Evolutionary conservation across 1,140 invertebrate species (phyloP).

Genomic region (Apocrypta bakeri): DNA sequence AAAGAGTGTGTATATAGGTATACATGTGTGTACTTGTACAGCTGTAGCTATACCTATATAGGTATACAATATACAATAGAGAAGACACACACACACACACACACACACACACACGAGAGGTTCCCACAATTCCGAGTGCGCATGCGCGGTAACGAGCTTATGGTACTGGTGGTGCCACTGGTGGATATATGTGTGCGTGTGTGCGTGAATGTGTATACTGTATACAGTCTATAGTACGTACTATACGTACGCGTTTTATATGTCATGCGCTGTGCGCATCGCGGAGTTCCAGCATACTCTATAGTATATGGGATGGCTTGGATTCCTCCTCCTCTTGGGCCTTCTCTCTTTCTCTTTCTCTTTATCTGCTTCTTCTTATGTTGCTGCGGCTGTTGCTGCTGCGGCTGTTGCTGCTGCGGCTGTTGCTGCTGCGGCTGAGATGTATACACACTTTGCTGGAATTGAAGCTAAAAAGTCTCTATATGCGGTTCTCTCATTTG

Average conservation of each 20-base stretch:
- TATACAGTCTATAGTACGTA: neutral
- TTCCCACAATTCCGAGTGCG: conserved; percentile 5
- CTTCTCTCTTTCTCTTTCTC: neutral
- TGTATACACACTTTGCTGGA: neutral
- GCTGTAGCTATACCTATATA: too few relatives aligned
- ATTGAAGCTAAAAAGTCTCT: neutral
- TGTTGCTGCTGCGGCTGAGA: neutral
- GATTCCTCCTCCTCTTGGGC: neutral
- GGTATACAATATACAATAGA: too few relatives aligned
- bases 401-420: neutral
- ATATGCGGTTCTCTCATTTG: neutral
- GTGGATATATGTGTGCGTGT: too few relatives aligned
- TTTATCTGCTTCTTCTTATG: neutral
- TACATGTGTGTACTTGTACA: too few relatives aligned
- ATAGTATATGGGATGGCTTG: neutral
- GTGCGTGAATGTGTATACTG: too few relatives aligned
- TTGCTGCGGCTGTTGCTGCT: neutral
- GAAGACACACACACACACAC: too few relatives aligned
- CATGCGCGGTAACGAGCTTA: conserved; percentile 26
- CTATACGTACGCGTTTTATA: neutral
- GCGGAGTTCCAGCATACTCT: neutral
- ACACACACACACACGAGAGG: neutral
- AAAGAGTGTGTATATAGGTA: too few relatives aligned
- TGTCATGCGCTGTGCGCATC: neutral
- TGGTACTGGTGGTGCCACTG: neutral